phyloP scores from a whole-genome alignment of 2,797 vertebrate species.

The Cichlasoma orientale region DNA sequence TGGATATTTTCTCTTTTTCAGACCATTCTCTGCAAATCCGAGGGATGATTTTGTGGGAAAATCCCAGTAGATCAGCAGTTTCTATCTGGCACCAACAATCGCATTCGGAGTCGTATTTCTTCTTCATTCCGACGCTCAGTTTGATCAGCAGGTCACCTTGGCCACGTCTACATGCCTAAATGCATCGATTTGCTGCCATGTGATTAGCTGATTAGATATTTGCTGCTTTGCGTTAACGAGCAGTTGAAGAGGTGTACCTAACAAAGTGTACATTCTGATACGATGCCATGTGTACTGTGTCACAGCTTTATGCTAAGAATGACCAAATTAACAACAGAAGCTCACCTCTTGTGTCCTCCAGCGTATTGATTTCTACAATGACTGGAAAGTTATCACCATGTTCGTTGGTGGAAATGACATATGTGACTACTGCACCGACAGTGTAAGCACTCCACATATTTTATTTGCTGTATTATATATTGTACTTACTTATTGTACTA shows the following conservation, averaged over 20 bases:
- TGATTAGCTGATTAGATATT: not conserved
- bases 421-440: constrained; percentile 88
- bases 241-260: not conserved
- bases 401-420: constrained; percentile 88
- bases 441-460: constrained; percentile 76
- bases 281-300: not conserved
- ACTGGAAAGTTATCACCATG: constrained; percentile 95
- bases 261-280: not conserved
- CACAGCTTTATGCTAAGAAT: not conserved
- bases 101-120: not conserved
- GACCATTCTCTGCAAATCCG: not conserved
- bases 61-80: not conserved
- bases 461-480: not conserved
- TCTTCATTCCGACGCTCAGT: rapidly evolving
- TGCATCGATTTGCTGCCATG: not conserved
- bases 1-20: not conserved
- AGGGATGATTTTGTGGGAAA: not conserved
- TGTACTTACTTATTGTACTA: not conserved
- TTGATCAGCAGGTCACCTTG: not conserved
- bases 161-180: no score
- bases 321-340: not conserved
- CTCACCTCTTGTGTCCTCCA: constrained; percentile 57
- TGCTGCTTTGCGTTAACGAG: not conserved
- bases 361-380: constrained; percentile 85
- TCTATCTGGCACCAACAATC: not conserved